Percentiles rank a stretch among this genome's conserved stretches.
Evolutionary conservation across 2,113 vertebrate species (phyloP).

Genomic region (Otus sunia): DNA sequence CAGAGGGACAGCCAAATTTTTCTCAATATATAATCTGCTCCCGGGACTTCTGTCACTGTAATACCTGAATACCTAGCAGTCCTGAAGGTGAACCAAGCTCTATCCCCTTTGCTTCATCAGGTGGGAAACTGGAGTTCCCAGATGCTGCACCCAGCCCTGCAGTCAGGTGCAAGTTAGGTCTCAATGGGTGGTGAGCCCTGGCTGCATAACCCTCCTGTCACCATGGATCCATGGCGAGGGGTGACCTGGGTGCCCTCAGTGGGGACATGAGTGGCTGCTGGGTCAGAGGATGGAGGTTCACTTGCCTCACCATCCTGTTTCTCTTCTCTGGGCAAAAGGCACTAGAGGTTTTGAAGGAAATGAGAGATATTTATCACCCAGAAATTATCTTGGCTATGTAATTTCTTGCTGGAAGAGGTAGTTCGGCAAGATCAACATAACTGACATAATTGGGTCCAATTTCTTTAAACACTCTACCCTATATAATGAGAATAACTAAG

Average conservation of each 20-base stretch:
- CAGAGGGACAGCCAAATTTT: neutral
- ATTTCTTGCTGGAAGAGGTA: neutral
- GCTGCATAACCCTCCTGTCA: neutral
- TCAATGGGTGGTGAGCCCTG: neutral
- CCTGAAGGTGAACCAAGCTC: neutral
- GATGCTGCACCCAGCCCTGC: neutral
- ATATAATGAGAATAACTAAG: neutral
- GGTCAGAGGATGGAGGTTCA: neutral
- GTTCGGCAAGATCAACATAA: neutral
- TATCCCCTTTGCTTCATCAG: neutral
- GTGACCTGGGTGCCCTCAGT: rapidly evolving
- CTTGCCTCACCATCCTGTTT: neutral
- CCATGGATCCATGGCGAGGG: rapidly evolving
- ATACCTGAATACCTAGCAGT: neutral
- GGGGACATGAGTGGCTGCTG: neutral
- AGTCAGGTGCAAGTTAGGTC: neutral
- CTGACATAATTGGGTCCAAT: neutral
- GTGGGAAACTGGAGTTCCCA: neutral
- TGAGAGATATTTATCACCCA: neutral
- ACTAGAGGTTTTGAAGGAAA: slow-evolving; percentile 3
- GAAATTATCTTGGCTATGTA: neutral
- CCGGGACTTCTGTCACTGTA: neutral
- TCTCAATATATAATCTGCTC: neutral
- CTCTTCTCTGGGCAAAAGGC: neutral
- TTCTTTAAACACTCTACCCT: neutral